phyloP scores from a whole-genome alignment of 2,797 vertebrate species.

The Tokudaia tokunoshimensis region DNA sequence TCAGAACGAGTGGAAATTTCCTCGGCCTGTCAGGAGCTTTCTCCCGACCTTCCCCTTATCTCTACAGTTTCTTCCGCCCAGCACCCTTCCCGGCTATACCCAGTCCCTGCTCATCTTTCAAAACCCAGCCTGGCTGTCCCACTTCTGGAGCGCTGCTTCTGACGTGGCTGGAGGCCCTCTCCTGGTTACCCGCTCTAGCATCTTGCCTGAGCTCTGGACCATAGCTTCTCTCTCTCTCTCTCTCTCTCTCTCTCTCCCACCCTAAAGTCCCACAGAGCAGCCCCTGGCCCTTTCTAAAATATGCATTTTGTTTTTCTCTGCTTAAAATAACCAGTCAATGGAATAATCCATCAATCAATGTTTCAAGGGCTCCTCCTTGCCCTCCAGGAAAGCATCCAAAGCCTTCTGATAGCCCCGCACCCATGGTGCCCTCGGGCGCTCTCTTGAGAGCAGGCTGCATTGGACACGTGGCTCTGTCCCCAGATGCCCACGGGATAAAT shows the following conservation, averaged over 20 bases:
- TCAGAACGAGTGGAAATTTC: conserved; percentile 70
- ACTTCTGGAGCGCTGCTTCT: conserved; percentile 31
- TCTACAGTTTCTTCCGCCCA: conserved; percentile 19
- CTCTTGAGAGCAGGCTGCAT: background rate
- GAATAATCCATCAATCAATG: conserved; percentile 78
- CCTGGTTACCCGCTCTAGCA: background rate
- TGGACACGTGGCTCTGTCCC: background rate
- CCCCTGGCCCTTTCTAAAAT: conserved; percentile 47
- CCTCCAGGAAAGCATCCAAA: conserved; percentile 74
- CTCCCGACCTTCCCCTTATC: conserved; percentile 55
- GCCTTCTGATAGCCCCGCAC: background rate
- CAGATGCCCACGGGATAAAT: background rate
- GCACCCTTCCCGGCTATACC: background rate
- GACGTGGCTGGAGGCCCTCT: conserved; percentile 10
- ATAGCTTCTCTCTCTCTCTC: conserved; percentile 9
- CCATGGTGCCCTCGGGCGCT: background rate
- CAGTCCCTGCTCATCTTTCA: conserved; percentile 66
- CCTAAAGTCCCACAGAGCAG: background rate
- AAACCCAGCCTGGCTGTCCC: conserved; percentile 54
- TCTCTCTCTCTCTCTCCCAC: background rate
- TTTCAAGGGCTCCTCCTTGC: conserved; percentile 72
- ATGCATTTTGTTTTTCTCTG: conserved; percentile 65
- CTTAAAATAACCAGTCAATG: conserved; percentile 80
- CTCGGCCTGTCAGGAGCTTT: conserved; percentile 35
- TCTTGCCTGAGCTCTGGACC: background rate